phyloP scores from a whole-genome alignment of 1,140 invertebrate species.

The Holcopasites calliopsidis region DNA sequence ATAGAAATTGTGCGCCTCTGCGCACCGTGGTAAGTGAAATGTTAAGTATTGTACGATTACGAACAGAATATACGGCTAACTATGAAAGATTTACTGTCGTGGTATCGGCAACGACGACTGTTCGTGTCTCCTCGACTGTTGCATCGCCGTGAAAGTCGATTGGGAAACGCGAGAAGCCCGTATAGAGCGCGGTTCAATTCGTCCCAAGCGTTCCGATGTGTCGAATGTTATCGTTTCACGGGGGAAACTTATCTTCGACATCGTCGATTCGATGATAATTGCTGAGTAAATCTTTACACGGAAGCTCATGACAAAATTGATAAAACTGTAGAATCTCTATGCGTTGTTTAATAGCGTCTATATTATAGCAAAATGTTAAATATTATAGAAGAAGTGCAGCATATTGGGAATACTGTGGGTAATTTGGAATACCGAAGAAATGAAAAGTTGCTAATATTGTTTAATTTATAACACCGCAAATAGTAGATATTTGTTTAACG shows the following conservation, averaged over 20 bases:
- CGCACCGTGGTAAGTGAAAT: conserved; percentile 26
- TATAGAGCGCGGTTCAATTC: neutral
- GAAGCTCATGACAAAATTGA: no score
- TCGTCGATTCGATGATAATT: no score
- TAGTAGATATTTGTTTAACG: no score
- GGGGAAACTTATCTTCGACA: neutral
- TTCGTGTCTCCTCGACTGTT: neutral
- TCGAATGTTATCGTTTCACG: neutral
- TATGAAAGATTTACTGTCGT: conserved; percentile 31
- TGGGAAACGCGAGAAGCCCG: neutral
- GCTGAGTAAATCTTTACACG: no score
- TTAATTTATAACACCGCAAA: no score
- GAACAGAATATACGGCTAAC: conserved; percentile 12
- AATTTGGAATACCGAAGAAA: no score
- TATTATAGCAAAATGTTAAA: neutral
- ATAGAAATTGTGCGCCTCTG: conserved; percentile 39
- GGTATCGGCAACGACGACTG: neutral
- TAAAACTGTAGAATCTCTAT: neutral
- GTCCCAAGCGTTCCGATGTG: neutral
- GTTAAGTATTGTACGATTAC: conserved; percentile 34
- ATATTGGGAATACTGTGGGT: no score
- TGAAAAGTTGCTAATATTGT: no score
- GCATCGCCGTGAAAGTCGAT: neutral
- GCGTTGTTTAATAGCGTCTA: neutral
- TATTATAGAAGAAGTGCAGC: neutral